phyloP scores from a whole-genome alignment of 2,888 invertebrate genomes.

The Phalera bucephala region DNA sequence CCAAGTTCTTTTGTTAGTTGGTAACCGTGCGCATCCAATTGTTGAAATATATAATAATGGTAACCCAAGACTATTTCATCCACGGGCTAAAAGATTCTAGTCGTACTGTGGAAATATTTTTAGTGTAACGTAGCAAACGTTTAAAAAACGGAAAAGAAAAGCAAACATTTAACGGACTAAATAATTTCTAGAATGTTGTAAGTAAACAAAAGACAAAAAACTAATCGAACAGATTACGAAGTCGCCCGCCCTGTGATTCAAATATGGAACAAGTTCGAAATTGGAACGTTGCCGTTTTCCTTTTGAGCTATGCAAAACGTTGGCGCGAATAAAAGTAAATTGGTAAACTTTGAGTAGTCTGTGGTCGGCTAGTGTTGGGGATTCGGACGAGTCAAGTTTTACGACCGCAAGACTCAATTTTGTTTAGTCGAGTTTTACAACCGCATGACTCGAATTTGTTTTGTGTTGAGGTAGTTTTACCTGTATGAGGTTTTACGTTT shows the following conservation, averaged over 20 bases:
- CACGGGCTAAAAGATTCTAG: too few species aligned
- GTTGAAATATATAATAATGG: too few species aligned
- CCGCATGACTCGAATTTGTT: slow-evolving; percentile 2
- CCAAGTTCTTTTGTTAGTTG: too few species aligned
- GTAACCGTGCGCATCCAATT: too few species aligned
- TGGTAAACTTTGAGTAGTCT: slow-evolving; percentile 57
- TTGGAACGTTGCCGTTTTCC: slow-evolving; percentile 60
- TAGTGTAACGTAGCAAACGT: too few species aligned
- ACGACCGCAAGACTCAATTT: slow-evolving; percentile 2
- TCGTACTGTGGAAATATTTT: too few species aligned
- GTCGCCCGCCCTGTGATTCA: slow-evolving; percentile 36
- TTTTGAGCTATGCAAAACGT: slow-evolving; percentile 63
- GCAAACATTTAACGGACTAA: too few species aligned
- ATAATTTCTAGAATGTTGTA: too few species aligned
- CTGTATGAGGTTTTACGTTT: too few species aligned
- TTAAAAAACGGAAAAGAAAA: too few species aligned
- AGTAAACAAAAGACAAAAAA: slow-evolving; percentile 28
- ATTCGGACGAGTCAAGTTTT: slow-evolving; percentile 7
- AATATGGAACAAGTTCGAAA: slow-evolving; percentile 67
- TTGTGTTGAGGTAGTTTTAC: background rate
- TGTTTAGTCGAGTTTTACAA: slow-evolving; percentile 7
- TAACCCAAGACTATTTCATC: too few species aligned
- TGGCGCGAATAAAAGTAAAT: slow-evolving; percentile 58
- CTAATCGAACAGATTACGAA: slow-evolving; percentile 46
- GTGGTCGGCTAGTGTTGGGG: slow-evolving; percentile 37